phyloP scores from a whole-genome alignment of 30 jellyfish, hydroid and myxozoan genomes.

The Aurelia sp. region DNA sequence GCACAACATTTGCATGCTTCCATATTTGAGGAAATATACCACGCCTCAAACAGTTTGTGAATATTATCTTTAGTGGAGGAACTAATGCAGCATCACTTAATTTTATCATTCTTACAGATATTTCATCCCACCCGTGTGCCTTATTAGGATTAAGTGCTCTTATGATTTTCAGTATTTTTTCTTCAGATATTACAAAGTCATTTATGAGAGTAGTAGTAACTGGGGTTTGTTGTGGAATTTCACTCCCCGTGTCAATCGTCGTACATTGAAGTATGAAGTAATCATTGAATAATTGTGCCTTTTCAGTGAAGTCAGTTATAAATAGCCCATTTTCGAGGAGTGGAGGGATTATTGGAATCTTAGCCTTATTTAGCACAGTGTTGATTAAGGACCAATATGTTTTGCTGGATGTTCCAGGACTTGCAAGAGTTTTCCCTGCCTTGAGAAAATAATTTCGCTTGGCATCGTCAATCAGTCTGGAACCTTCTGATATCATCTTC shows the following conservation, averaged over 20 bases:
- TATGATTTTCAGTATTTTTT: conserved; percentile 53
- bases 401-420: conserved; percentile 67
- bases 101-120: too few relatives aligned
- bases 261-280: conserved; percentile 72
- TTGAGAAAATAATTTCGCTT: conserved; percentile 56
- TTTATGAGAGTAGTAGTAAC: conserved; percentile 35
- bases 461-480: conserved; percentile 62
- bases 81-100: too few relatives aligned
- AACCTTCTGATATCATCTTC: conserved; percentile 59
- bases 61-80: background rate
- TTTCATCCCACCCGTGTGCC: too few relatives aligned
- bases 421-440: conserved; percentile 67
- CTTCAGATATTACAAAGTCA: conserved; percentile 59
- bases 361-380: conserved; percentile 66
- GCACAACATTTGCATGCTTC: too few relatives aligned
- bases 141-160: conserved; percentile 17
- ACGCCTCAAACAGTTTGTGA: too few relatives aligned
- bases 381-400: conserved; percentile 76
- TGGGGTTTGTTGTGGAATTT: conserved; percentile 48
- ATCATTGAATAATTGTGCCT: conserved; percentile 67
- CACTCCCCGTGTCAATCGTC: conserved; percentile 75
- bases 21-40: too few relatives aligned
- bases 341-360: conserved; percentile 74
- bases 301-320: conserved; percentile 76
- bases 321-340: conserved; percentile 62